phyloP scores from a whole-genome alignment of 2,797 vertebrate species.

The Argya squamiceps region DNA sequence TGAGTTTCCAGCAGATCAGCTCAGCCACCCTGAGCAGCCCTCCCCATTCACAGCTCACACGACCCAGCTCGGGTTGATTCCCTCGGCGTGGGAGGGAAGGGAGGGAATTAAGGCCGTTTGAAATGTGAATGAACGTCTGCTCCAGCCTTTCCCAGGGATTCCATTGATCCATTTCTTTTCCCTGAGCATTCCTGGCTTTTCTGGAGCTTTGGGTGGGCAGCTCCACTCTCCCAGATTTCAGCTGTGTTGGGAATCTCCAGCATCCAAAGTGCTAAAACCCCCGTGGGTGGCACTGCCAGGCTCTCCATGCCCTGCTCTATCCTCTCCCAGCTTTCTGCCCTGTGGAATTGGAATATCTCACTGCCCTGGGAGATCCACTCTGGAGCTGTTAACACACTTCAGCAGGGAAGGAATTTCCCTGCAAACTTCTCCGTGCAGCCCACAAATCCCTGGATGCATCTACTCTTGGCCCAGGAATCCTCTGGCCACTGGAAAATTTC shows the following conservation, averaged over 20 bases:
- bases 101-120: background rate
- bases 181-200: background rate
- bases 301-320: background rate
- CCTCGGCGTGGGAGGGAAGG: background rate
- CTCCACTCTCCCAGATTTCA: background rate
- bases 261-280: background rate
- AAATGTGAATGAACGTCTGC: background rate
- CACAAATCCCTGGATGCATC: background rate
- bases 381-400: background rate
- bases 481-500: background rate
- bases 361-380: background rate
- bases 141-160: background rate
- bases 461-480: background rate
- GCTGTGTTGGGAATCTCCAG: background rate
- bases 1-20: conserved; percentile 4
- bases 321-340: background rate
- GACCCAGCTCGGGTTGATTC: background rate
- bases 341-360: background rate
- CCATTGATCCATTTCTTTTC: background rate
- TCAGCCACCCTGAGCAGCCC: background rate
- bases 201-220: background rate
- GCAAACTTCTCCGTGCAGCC: background rate
- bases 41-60: background rate
- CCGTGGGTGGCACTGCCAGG: background rate
- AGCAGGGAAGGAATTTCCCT: background rate